Conservation (phyloP, 2,113 vertebrate genomes). For the Macaca mulatta region DNA sequence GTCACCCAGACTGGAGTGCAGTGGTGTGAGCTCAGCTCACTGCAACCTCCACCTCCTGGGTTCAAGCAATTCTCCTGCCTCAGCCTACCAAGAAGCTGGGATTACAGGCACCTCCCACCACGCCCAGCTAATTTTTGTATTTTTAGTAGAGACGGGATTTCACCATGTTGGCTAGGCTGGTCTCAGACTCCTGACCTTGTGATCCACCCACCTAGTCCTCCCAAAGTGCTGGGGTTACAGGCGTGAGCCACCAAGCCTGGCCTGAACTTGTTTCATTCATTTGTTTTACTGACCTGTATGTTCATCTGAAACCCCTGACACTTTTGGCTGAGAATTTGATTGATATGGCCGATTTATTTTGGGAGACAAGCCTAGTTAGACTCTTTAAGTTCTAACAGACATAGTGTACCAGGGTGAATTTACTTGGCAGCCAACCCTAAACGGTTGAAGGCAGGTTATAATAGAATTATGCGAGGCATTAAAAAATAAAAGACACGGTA, state of each 20-base stretch:
- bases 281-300: neutral
- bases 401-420: neutral
- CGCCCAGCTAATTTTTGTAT: too few species aligned
- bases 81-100: too few species aligned
- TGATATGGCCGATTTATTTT: neutral
- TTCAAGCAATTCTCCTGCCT: too few species aligned
- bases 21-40: too few species aligned
- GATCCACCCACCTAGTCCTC: too few species aligned
- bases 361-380: neutral
- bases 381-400: neutral
- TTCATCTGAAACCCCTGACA: neutral
- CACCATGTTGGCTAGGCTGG: too few species aligned
- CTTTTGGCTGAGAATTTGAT: neutral
- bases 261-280: neutral
- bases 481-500: neutral
- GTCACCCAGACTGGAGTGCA: too few species aligned
- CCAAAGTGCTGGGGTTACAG: too few species aligned
- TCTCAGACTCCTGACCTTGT: too few species aligned
- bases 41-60: too few species aligned
- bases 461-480: neutral
- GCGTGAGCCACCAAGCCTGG: too few species aligned
- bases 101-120: rapidly evolving
- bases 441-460: neutral
- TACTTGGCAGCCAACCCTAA: neutral
- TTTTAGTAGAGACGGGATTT: too few species aligned